These are phyloP conservation scores for Limnephilus rhombicus DNA, from an alignment of 2,888 invertebrate genomes.

Conservation along the genomic window DNA sequence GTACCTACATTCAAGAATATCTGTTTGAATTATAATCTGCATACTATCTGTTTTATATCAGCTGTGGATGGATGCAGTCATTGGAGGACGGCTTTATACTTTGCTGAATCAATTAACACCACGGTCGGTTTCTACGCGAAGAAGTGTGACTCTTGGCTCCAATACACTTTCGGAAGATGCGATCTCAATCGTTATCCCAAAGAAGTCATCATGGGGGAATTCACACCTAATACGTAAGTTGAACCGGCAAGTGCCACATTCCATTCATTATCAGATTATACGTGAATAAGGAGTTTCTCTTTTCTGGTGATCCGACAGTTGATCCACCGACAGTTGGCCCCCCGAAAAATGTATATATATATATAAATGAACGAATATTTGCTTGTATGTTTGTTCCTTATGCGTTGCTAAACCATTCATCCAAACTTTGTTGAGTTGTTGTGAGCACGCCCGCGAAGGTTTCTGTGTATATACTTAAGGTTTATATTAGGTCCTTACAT, in stretches of 20 bases:
- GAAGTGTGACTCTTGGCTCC: conserved; percentile 77
- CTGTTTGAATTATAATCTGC: too few relatives aligned
- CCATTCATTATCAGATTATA: not conserved
- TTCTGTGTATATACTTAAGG: too few relatives aligned
- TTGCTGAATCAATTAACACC: conserved; percentile 78
- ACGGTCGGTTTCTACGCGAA: conserved; percentile 78
- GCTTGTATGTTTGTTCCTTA: too few relatives aligned
- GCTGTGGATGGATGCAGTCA: conserved; percentile 76
- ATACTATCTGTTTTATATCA: not conserved
- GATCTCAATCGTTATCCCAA: conserved; percentile 68
- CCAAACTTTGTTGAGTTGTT: too few relatives aligned
- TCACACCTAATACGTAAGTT: conserved; percentile 69
- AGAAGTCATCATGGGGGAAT: conserved; percentile 75
- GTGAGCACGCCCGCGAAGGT: too few relatives aligned
- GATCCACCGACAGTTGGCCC: too few relatives aligned
- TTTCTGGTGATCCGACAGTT: too few relatives aligned
- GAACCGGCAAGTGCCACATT: not conserved
- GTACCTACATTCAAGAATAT: too few relatives aligned
- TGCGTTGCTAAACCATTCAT: too few relatives aligned
- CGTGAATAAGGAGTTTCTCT: not conserved
- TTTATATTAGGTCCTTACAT: too few relatives aligned
- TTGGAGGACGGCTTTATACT: conserved; percentile 78
- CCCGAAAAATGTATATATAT: too few relatives aligned
- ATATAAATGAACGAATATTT: too few relatives aligned
- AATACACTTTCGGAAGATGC: conserved; percentile 77